Evolutionary conservation across 2,113 vertebrate genomes (phyloP), one percentile per base, ranked within the genome.

Genomic region (Oreotragus oreotragus): DNA sequence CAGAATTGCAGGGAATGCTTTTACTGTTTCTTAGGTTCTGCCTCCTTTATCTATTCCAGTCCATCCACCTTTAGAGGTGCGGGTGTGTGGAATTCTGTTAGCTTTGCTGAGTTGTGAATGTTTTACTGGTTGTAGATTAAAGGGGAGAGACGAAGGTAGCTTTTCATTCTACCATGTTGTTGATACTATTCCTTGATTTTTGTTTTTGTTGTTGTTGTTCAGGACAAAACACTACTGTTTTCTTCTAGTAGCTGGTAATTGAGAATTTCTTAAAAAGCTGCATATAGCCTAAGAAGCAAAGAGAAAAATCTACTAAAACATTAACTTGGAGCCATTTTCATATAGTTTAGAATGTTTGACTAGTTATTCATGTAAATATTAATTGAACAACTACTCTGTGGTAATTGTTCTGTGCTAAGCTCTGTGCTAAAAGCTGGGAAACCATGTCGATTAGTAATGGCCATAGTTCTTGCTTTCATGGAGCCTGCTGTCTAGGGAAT

Each of bases 241-340:
- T 91, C 76, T 95, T 55, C 53, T 76, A 93, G 21, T 66, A 76
- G 17, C 30, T 96, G 25, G 58, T 91, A 84, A 60, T 81, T 95
- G 80, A 98, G 51, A 96, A 88, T 30, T 87, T 83, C 43, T 83
- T 80, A 58, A 53, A 28, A 93, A 85, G 17, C 21, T 28, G 21
- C 4, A 92, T 8, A 85, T 27, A 85, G 45, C 27, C 62, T 97
- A 88, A 84, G 60, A 6, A 90, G 30, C 77, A 96, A 92, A 97
- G 66, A 97, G 10, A 6, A 97, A 83, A 39, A 84, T 96, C 51
- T 96, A 16, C 57, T 96, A 58, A 92, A 95, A 92, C 66, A 27
- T 81, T 91, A 94, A 36, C 33, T 47, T 95, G 17, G 47, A 92
- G 27, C 92, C 16, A 90, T 96, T 97, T 95, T 95, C 25, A 64